These are phyloP conservation scores for Tautogolabrus adspersus DNA, from an alignment of 2,113 vertebrate genomes.

Conservation along the genomic window DNA sequence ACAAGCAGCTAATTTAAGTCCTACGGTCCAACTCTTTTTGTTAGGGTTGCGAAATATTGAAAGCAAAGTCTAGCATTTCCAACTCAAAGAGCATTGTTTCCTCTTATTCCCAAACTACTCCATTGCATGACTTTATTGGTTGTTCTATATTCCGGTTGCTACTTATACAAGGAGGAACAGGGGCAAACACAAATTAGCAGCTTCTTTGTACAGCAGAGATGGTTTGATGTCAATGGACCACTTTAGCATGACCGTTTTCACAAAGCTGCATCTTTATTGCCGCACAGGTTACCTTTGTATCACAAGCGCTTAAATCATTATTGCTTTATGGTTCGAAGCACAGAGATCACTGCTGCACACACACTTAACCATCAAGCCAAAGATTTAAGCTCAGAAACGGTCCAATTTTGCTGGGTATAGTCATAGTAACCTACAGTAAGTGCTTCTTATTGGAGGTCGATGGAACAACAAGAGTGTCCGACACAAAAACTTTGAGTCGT, in stretches of 20 bases:
- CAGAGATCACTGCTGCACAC: conserved; percentile 66
- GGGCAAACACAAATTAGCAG: conserved; percentile 64
- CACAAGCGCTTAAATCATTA: conserved; percentile 78
- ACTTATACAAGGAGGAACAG: conserved; percentile 45
- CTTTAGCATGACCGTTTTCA: conserved; percentile 69
- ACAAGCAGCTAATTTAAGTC: conserved; percentile 18
- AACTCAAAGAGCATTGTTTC: conserved; percentile 20
- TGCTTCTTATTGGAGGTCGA: conserved; percentile 66
- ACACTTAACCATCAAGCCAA: conserved; percentile 73
- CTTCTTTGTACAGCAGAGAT: conserved; percentile 75
- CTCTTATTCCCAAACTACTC: conserved; percentile 29
- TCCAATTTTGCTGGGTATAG: conserved; percentile 39
- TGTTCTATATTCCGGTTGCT: conserved; percentile 50
- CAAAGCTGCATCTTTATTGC: conserved; percentile 82
- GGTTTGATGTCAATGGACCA: conserved; percentile 64
- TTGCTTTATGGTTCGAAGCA: conserved; percentile 83
- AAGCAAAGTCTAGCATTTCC: conserved; percentile 37
- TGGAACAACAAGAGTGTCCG: conserved; percentile 49
- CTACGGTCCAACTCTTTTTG: background rate
- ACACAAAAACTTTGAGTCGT: conserved; percentile 48
- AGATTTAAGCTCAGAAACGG: conserved; percentile 66
- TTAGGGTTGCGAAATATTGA: conserved; percentile 40
- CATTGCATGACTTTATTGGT: conserved; percentile 38
- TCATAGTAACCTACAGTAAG: conserved; percentile 53
- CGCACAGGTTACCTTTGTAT: conserved; percentile 74